Base-by-base conservation (phyloP, 2,113 vertebrate genomes). In the Varanus komodoensis region DNA sequence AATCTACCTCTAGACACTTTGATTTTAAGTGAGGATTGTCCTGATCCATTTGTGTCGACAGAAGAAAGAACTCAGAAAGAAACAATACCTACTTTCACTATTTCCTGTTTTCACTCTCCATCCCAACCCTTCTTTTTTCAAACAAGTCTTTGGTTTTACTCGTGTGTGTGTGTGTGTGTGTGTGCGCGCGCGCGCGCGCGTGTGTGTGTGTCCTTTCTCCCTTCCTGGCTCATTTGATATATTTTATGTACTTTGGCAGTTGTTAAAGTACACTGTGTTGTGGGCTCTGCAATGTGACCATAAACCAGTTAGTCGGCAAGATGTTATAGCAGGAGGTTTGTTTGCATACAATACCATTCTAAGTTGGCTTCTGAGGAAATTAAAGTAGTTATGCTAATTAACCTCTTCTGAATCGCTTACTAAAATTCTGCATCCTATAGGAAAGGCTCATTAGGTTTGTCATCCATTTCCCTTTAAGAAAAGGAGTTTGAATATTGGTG, bases 381-480 rank as follows among this genome's bases (percentile, higher is more conserved):
- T 82, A 82, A 82, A 82, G 17, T 4, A 82, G 19, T 17, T 34
- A 34, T 82, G n/a, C 61, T 61, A 64, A 64, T 82, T 82, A 82
- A 64, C 81, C 54, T 64, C 54, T 64, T 64, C 54, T 82, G 54
- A 82, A 82, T 64, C 15, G 6, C 8, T 57, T 57, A 61, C 32
- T 82, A 82, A 82, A n/a, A 82, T 82, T n/a, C 57, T 82, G 80
- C 52, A n/a, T 82, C 81, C 44, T 82, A 23, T 82, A 61, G 32
- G 19, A 54, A 61, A 61, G 54, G 80, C 19, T 32, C 11, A 64
- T 64, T 61, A 34, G 34, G n/a, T 61, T 64, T 82, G 17, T 61
- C 52, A 61, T 5, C 7, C 7, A 29, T 34, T 34, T 57, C 52
- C 32, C 54, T 82, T 64, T 61, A 34, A 82, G 81, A 82, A 82